Evolutionary conservation across 2,113 vertebrate species (phyloP).

Genomic region (Bufo bufo): DNA sequence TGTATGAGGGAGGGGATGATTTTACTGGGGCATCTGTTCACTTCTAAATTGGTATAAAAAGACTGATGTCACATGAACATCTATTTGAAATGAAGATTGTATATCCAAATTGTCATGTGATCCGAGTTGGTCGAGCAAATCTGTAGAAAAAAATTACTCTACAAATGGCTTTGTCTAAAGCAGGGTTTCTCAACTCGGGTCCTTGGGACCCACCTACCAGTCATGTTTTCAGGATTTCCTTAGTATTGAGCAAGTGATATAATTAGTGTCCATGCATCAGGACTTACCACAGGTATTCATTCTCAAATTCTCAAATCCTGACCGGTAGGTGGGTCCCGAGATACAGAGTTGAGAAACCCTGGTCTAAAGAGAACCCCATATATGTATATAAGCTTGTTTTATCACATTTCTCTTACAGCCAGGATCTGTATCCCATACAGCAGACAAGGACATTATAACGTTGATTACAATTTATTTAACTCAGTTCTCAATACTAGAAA

Average conservation of each 20-base stretch:
- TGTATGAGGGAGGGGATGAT: not conserved
- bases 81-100: not conserved
- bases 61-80: not conserved
- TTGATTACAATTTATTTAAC: no score
- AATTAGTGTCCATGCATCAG: no score
- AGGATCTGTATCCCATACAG: not conserved
- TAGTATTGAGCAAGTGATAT: no score
- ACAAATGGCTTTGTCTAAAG: not conserved
- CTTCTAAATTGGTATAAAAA: not conserved
- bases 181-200: no score
- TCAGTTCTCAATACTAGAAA: no score
- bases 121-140: not conserved
- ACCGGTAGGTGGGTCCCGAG: no score
- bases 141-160: not conserved
- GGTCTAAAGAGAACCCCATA: not conserved
- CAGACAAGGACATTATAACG: no score
- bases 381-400: not conserved
- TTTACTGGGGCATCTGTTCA: not conserved
- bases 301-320: no score
- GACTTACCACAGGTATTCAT: no score
- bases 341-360: not conserved
- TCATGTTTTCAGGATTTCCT: no score
- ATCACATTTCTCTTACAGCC: not conserved
- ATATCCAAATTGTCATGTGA: not conserved
- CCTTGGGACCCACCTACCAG: no score